phyloP scores from a whole-genome alignment of 2,797 vertebrate species.

The Gymnopithys bicolor region DNA sequence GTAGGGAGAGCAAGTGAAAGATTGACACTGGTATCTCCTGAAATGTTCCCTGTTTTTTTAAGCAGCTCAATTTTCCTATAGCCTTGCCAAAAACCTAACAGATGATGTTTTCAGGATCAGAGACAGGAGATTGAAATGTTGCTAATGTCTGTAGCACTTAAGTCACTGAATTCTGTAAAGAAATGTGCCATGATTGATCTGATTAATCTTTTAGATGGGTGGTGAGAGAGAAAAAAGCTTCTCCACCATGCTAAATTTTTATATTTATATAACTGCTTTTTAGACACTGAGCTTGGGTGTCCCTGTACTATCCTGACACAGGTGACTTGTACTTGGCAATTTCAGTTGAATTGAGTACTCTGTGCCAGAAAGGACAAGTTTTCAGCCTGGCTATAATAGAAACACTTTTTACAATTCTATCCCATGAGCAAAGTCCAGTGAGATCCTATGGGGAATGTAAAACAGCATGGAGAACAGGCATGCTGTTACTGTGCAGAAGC shows the following conservation, averaged over 20 bases:
- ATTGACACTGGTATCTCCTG: conserved; percentile 47
- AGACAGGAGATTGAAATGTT: conserved; percentile 64
- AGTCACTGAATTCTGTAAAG: conserved; percentile 58
- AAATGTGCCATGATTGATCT: conserved; percentile 54
- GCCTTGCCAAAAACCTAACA: conserved; percentile 21
- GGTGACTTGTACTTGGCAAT: background rate
- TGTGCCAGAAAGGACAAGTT: background rate
- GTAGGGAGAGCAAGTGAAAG: conserved; percentile 16
- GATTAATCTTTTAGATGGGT: conserved; percentile 59
- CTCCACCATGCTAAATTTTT: background rate
- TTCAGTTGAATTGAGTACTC: background rate
- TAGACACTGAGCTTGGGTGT: background rate
- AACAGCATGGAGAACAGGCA: background rate
- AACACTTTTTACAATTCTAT: background rate
- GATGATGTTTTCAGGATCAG: conserved; percentile 61
- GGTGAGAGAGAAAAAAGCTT: conserved; percentile 17
- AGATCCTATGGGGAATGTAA: background rate
- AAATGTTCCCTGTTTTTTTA: background rate
- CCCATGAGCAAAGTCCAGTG: background rate
- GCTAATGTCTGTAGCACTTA: conserved; percentile 60
- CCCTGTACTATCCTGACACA: conserved; percentile 1
- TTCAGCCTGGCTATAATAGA: background rate
- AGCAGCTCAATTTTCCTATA: conserved; percentile 43
- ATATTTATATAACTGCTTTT: conserved; percentile 35
- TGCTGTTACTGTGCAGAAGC: background rate